These are phyloP conservation scores for Amiota minor DNA, from an alignment of 2,888 invertebrate genomes.

Conservation along the genomic window DNA sequence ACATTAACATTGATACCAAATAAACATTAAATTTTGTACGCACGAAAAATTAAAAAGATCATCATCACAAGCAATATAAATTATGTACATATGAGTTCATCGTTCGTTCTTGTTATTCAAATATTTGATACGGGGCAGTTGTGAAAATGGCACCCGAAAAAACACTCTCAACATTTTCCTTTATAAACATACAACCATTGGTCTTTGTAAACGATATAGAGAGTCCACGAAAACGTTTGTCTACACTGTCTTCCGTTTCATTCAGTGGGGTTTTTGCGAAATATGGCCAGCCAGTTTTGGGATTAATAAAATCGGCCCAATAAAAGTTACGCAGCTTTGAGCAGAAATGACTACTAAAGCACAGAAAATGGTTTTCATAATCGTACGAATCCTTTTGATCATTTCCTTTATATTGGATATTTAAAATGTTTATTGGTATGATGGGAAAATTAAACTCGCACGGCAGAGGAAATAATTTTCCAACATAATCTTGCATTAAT, in stretches of 20 bases:
- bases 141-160: constrained; percentile 54
- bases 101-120: constrained; percentile 5
- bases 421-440: constrained; percentile 45
- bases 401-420: constrained; percentile 45
- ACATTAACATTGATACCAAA: too few species aligned
- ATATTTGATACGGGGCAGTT: constrained; percentile 43
- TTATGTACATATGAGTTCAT: too few species aligned
- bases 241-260: neutral
- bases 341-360: constrained; percentile 43
- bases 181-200: constrained; percentile 52
- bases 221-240: constrained; percentile 37
- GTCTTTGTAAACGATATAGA: constrained; percentile 39
- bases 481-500: constrained; percentile 42
- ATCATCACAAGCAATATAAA: too few species aligned
- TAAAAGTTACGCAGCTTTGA: constrained; percentile 42
- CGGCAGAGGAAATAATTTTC: constrained; percentile 40
- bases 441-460: constrained; percentile 21
- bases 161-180: constrained; percentile 41
- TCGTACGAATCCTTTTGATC: constrained; percentile 38
- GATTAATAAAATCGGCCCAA: constrained; percentile 58
- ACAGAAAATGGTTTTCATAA: constrained; percentile 43
- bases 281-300: constrained; percentile 54
- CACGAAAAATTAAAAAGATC: neutral
- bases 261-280: constrained; percentile 32
- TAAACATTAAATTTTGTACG: neutral